Evolutionary conservation across 2,888 invertebrate species (phyloP).

Genomic region (Dicyrtoma fusca): DNA sequence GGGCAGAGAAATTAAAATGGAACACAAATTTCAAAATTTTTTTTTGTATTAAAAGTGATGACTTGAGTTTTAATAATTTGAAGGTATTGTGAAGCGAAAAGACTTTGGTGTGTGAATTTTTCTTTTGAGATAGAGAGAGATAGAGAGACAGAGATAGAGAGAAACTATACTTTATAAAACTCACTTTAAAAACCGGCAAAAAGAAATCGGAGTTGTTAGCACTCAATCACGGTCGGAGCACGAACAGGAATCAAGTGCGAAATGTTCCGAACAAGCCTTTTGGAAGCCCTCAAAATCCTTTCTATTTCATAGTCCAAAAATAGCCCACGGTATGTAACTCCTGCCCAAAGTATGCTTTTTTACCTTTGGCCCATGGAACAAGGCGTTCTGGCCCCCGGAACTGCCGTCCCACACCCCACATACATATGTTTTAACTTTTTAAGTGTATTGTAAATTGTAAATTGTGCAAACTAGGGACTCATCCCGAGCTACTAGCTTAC

Average conservation of each 20-base stretch:
- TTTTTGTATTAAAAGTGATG: background rate
- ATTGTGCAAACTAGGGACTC: too few relatives aligned
- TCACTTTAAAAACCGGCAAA: slow-evolving; percentile 42
- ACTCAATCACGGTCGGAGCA: slow-evolving; percentile 36
- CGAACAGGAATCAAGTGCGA: slow-evolving; percentile 40
- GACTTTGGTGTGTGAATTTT: background rate
- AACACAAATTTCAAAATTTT: too few relatives aligned
- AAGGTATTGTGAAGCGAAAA: background rate
- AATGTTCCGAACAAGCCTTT: slow-evolving; percentile 15
- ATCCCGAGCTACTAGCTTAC: too few relatives aligned
- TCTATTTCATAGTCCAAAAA: slow-evolving; percentile 26
- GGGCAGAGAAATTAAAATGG: too few relatives aligned
- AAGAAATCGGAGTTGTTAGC: slow-evolving; percentile 37
- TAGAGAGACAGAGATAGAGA: background rate
- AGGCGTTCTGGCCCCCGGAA: too few relatives aligned
- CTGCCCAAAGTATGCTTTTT: too few relatives aligned
- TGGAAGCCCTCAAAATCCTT: slow-evolving; percentile 11
- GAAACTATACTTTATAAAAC: slow-evolving; percentile 11
- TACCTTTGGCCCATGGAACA: too few relatives aligned
- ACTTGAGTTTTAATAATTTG: too few relatives aligned
- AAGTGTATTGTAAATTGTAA: too few relatives aligned
- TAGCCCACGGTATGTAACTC: background rate
- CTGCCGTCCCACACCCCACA: too few relatives aligned
- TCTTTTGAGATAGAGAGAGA: background rate
- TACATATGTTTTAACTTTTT: too few relatives aligned